Conservation (phyloP, 2,113 vertebrate genomes). For the Atherinomorus stipes region DNA sequence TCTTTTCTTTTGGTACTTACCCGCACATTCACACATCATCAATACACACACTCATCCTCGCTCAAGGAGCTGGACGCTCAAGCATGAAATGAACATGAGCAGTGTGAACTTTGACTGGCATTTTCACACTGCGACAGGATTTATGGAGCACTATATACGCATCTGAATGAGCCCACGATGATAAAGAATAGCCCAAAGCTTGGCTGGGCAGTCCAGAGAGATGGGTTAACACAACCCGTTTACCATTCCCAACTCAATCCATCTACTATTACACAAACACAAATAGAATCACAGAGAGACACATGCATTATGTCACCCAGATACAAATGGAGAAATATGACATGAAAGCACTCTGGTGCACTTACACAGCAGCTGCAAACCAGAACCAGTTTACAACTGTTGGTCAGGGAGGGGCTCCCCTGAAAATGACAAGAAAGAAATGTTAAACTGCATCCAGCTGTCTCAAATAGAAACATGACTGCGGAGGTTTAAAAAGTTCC, state of each 20-base stretch:
- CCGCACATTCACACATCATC: conserved; percentile 68
- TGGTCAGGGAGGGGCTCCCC: conserved; percentile 25
- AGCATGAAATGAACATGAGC: conserved; percentile 83
- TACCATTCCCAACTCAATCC: conserved; percentile 61
- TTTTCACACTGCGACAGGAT: conserved; percentile 69
- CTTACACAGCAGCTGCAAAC: conserved; percentile 42
- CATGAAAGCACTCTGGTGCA: conserved; percentile 42
- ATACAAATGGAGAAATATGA: conserved; percentile 58
- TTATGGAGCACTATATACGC: conserved; percentile 74
- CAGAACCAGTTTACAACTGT: conserved; percentile 20
- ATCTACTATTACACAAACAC: conserved; percentile 64
- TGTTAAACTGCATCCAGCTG: conserved; percentile 2
- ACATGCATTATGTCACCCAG: conserved; percentile 28
- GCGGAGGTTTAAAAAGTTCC: background rate
- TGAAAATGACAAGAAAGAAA: background rate
- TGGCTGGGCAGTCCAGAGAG: conserved; percentile 37
- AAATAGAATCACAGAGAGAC: conserved; percentile 54
- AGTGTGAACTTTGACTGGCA: conserved; percentile 81
- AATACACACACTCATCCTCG: conserved; percentile 60
- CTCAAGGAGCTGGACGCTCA: conserved; percentile 67
- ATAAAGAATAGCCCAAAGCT: conserved; percentile 69
- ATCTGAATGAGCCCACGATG: conserved; percentile 64
- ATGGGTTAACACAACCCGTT: conserved; percentile 48
- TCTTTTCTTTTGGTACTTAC: conserved; percentile 64
- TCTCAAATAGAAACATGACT: background rate